These are phyloP conservation scores for Cryptotermes secundus DNA, from an alignment of 1,140 invertebrate genomes.

Conservation along the genomic window DNA sequence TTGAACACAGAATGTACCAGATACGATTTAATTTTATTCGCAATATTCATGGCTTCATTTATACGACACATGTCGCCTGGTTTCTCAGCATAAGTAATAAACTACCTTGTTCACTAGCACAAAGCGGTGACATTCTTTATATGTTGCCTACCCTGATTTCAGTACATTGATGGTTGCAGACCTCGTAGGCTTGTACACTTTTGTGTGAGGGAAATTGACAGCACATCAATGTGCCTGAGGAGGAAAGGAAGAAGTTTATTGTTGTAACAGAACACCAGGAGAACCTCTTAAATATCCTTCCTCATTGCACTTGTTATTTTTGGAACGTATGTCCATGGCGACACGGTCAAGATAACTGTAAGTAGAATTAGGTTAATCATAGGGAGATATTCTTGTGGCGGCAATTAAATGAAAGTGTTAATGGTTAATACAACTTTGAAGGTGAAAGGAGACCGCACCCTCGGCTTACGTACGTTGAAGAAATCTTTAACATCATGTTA, in stretches of 20 bases:
- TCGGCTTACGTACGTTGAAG: not conserved
- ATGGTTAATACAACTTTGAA: not conserved
- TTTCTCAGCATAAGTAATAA: no score
- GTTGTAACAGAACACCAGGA: not conserved
- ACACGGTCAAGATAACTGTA: not conserved
- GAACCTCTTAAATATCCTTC: not conserved
- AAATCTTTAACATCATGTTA: no score
- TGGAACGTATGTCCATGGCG: not conserved
- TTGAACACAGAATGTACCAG: no score
- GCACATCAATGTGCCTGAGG: not conserved
- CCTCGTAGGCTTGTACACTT: no score
- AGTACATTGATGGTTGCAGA: no score
- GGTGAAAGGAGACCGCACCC: not conserved
- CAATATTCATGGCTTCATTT: no score
- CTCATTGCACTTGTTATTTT: not conserved
- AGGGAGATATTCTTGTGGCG: not conserved
- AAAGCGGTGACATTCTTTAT: not conserved
- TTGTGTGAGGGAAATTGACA: not conserved
- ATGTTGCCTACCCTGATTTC: not conserved
- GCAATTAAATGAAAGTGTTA: not conserved
- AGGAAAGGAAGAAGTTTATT: not conserved
- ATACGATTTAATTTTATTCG: no score
- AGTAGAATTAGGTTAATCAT: not conserved
- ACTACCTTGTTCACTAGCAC: no score
- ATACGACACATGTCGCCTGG: no score